phyloP scores from a whole-genome alignment of 2,113 vertebrate species.

The Sinocyclocheilus grahami region DNA sequence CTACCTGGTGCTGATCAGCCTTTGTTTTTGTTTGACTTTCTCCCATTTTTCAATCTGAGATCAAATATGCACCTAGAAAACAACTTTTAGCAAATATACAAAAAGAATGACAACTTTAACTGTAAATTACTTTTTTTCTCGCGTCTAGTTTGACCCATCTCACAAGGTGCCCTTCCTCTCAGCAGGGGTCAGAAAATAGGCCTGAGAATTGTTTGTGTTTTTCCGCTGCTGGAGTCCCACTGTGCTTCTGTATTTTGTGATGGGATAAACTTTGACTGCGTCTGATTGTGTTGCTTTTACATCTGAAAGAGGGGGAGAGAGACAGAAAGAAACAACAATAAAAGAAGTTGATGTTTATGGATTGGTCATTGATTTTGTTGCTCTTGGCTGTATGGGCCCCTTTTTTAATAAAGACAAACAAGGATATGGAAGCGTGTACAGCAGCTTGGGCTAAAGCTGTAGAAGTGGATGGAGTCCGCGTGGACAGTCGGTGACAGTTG shows the following conservation, averaged over 20 bases:
- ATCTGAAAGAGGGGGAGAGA: conserved; percentile 38
- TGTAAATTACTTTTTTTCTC: conserved; percentile 51
- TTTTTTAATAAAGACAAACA: conserved; percentile 31
- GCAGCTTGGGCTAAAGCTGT: background rate
- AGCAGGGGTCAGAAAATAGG: conserved; percentile 50
- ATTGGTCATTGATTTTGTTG: conserved; percentile 61
- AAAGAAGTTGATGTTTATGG: conserved; percentile 58
- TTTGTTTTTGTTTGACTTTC: conserved; percentile 14
- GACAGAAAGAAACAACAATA: conserved; percentile 54
- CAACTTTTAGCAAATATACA: conserved; percentile 28
- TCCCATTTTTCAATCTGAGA: conserved; percentile 24
- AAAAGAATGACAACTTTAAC: conserved; percentile 43
- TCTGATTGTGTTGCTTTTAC: conserved; percentile 52
- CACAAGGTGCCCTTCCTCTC: conserved; percentile 46
- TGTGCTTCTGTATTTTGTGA: conserved; percentile 52
- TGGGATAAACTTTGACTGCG: conserved; percentile 51
- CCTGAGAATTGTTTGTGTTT: conserved; percentile 53
- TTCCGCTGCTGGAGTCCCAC: conserved; percentile 44
- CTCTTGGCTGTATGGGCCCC: conserved; percentile 49
- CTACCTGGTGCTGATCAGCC: background rate
- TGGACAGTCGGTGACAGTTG: conserved; percentile 58
- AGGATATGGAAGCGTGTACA: conserved; percentile 15
- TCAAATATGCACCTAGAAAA: conserved; percentile 34
- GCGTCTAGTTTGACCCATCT: conserved; percentile 51
- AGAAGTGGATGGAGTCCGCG: conserved; percentile 23